Evolutionary conservation across 1,140 invertebrate species (phyloP).

Genomic region (Mizuhopecten yessoensis): DNA sequence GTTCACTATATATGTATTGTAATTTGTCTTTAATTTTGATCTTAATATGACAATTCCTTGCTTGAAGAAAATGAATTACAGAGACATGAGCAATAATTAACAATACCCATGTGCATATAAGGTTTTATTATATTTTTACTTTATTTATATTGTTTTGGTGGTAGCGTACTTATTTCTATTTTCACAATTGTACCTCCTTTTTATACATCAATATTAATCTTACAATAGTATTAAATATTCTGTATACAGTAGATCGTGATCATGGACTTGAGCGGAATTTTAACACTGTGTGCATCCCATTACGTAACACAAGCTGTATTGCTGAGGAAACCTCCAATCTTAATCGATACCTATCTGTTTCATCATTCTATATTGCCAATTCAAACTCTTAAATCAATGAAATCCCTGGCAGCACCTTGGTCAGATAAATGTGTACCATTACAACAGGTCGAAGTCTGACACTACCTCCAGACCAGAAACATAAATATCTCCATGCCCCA

Average conservation of each 20-base stretch:
- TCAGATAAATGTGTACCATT: constrained; percentile 34
- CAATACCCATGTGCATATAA: too few relatives aligned
- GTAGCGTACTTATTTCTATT: not conserved
- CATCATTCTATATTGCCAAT: not conserved
- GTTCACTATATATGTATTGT: not conserved
- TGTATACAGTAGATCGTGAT: not conserved
- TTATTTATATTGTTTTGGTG: too few relatives aligned
- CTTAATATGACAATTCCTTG: too few relatives aligned
- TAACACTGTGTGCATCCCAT: not conserved
- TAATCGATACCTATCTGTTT: not conserved
- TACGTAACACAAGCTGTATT: not conserved
- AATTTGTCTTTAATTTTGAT: too few relatives aligned
- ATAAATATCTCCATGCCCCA: not conserved
- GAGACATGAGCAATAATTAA: too few relatives aligned
- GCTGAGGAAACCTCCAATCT: not conserved
- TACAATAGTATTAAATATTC: not conserved
- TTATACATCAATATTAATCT: too few relatives aligned
- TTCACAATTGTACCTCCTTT: not conserved
- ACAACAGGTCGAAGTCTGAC: not conserved
- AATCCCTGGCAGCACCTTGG: not conserved
- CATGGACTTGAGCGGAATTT: not conserved
- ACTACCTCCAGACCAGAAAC: not conserved
- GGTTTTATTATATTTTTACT: too few relatives aligned
- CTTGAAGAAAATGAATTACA: too few relatives aligned
- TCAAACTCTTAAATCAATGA: constrained; percentile 27